These are phyloP conservation scores for Eurypyga helias DNA, from an alignment of 2,113 vertebrate genomes.

Conservation along the genomic window DNA sequence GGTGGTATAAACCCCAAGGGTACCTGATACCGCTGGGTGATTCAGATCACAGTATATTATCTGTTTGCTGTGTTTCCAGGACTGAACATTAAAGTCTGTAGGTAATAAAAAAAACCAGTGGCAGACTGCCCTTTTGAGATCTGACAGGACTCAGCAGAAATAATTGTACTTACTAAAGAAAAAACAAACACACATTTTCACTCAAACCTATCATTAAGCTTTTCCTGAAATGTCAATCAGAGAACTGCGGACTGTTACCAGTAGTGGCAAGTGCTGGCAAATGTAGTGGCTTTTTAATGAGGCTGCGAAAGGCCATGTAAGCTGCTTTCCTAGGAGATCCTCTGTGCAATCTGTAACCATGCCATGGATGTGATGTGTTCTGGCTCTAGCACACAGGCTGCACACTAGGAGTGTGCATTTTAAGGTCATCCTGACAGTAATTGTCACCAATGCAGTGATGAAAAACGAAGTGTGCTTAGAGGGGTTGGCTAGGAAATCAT, in stretches of 20 bases:
- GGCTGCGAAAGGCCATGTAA: background rate
- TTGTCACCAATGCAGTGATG: background rate
- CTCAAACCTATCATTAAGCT: background rate
- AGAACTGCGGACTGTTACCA: background rate
- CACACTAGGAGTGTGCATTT: background rate
- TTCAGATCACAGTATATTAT: background rate
- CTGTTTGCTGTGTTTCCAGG: background rate
- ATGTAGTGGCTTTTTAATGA: background rate
- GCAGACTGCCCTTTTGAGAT: background rate
- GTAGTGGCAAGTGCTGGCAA: background rate
- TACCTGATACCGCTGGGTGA: background rate
- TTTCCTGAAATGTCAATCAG: background rate
- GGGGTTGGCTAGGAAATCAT: background rate
- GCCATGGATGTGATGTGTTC: accelerated
- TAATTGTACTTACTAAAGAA: background rate
- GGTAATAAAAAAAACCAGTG: background rate
- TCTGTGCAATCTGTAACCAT: background rate
- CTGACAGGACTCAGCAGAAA: background rate
- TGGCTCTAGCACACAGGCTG: background rate
- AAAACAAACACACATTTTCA: background rate
- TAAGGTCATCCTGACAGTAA: background rate
- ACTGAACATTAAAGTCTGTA: background rate
- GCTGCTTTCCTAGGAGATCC: background rate
- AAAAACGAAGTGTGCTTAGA: background rate
- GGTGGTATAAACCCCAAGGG: background rate